Evolutionary conservation across 2,888 invertebrate genomes (phyloP), one percentile per base, ranked within the genome.

Genomic region (Mythimna vitellina): DNA sequence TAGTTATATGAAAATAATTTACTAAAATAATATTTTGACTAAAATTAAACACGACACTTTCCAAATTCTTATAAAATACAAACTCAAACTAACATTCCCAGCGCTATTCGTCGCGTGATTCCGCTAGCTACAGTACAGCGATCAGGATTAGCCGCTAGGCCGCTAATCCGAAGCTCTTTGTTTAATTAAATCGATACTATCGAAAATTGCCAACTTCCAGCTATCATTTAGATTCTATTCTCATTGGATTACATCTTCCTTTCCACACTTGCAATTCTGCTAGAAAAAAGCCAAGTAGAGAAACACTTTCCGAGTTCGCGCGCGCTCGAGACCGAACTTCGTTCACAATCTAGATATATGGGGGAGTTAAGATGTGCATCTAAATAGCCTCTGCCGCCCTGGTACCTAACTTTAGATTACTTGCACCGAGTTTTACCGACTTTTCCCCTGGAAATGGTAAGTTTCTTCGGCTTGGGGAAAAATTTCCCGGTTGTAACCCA

Each of bases 361-460:
- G 92, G 89, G 90, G 92, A 94, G 95, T 96, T 96, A 95, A 96
- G 96, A 96, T 96, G 96, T 94, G 94, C 96, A 95, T 96, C 96
- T 96, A 96, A 96, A 96, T 95, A 95, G 96, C 95, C 92, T 93
- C 93, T 92, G 95, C 94, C 92, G 92, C 93, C 92, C 89, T 93
- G 93, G 93, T 93, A 95, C 93, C 95, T 93, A 96, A 96, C 93
- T 96, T 96, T 96, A 96, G 96, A 96, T 96, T 96, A 96, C 96
- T 96, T 95, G 94, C 95, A 93, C 92, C 92, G 94, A 95, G 89
- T 94, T 94, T 90, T 92, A 90, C 92, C 91, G 92, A 91, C 90
- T 92, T 92, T 89, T 89, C 89, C 81, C 86, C 84, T 86, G 87
- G 88, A 90, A 91, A 90, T 89, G 90, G 90, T 88, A 90, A 93